These are phyloP conservation scores for Diprion similis DNA, from an alignment of 1,140 invertebrate genomes.

Conservation along the genomic window DNA sequence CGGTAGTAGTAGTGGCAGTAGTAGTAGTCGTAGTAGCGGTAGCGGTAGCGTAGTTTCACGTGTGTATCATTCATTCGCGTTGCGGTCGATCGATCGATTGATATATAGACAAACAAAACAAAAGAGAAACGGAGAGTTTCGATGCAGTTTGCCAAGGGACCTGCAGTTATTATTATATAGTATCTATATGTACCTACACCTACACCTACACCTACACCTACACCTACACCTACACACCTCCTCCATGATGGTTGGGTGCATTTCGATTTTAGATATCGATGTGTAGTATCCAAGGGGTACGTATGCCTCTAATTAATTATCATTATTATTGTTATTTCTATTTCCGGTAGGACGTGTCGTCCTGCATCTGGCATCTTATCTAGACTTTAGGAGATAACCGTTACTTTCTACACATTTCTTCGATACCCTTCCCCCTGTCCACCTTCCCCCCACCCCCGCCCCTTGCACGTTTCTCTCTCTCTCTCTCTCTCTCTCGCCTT, in stretches of 20 bases:
- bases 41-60: neutral
- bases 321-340: neutral
- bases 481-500: neutral
- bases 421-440: slow-evolving; percentile 18
- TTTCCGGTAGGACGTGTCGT: neutral
- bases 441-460: slow-evolving; percentile 13
- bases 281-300: neutral
- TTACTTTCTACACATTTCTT: slow-evolving; percentile 14
- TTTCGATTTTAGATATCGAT: no score
- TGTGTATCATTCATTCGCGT: neutral
- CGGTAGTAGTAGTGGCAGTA: slow-evolving; percentile 14
- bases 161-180: neutral
- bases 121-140: slow-evolving; percentile 3
- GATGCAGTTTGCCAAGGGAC: neutral
- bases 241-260: no score
- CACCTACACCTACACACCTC: no score
- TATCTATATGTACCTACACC: no score
- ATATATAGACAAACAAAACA: neutral
- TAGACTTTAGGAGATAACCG: no score
- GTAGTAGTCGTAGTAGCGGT: neutral
- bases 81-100: slow-evolving; percentile 10
- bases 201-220: no score
- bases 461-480: neutral
- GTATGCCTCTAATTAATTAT: neutral
- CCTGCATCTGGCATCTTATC: no score